Percentiles rank a stretch among this genome's conserved stretches.
Evolutionary conservation across 2,113 vertebrate genomes (phyloP).

Genomic region (Lipophrys pholis): DNA sequence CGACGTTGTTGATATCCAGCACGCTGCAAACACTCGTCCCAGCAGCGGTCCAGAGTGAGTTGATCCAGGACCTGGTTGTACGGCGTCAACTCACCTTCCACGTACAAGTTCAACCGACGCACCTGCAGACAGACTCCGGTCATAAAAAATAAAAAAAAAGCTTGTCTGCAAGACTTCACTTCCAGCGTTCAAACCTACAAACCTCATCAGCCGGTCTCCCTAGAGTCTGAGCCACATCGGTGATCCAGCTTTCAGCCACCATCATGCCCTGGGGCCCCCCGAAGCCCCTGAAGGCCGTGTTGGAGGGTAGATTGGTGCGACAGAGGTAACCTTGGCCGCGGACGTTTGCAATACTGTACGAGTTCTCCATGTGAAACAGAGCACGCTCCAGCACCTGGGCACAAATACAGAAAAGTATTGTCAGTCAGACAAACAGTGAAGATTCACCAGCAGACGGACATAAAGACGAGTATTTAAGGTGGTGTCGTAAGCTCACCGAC

Average conservation of each 20-base stretch:
- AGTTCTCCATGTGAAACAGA: slow-evolving; percentile 94
- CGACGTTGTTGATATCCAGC: slow-evolving; percentile 81
- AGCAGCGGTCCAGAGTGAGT: slow-evolving; percentile 89
- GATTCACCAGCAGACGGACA: no score
- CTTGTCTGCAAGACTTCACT: no score
- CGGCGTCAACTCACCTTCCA: slow-evolving; percentile 90
- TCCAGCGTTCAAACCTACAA: background rate
- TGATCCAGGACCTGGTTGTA: slow-evolving; percentile 91
- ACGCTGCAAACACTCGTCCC: slow-evolving; percentile 90
- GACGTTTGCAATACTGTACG: slow-evolving; percentile 91
- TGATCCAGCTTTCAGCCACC: slow-evolving; percentile 92
- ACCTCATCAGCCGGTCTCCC: slow-evolving; percentile 89
- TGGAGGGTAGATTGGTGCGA: slow-evolving; percentile 94
- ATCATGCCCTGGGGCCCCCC: slow-evolving; percentile 96
- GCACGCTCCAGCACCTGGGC: slow-evolving; percentile 90
- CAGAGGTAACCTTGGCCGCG: slow-evolving; percentile 87
- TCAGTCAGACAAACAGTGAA: background rate
- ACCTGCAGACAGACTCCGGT: slow-evolving; percentile 81
- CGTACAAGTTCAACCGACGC: slow-evolving; percentile 88
- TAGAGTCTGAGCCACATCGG: slow-evolving; percentile 85
- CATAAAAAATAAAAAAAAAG: no score
- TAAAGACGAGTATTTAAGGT: no score
- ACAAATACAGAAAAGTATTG: background rate
- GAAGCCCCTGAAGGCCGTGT: slow-evolving; percentile 96
- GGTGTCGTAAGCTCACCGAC: slow-evolving; percentile 80